These are phyloP conservation scores for Saccopteryx leptura DNA, from an alignment of 2,113 vertebrate genomes.

Conservation along the genomic window DNA sequence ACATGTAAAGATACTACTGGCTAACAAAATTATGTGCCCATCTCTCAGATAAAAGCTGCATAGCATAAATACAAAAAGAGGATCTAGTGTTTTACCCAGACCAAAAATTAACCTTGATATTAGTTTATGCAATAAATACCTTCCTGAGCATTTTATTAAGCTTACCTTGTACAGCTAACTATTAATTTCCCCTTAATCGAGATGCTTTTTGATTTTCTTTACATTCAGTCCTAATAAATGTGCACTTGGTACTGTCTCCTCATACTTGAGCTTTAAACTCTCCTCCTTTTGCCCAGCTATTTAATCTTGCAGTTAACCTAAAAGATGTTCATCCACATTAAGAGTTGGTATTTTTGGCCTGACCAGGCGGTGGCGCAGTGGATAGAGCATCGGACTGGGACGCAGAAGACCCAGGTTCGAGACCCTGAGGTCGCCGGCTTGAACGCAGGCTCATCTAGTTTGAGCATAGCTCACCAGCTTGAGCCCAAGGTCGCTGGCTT, in stretches of 20 bases:
- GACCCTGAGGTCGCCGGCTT: too few relatives aligned
- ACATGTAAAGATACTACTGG: background rate
- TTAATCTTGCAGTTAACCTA: background rate
- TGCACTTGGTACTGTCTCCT: background rate
- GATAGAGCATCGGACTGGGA: too few relatives aligned
- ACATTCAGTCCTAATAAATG: background rate
- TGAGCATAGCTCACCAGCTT: too few relatives aligned
- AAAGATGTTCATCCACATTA: background rate
- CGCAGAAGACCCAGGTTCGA: too few relatives aligned
- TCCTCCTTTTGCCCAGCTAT: background rate
- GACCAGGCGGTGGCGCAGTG: too few relatives aligned
- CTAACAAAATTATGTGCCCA: background rate
- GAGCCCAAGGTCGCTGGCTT: too few relatives aligned
- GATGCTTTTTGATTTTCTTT: background rate
- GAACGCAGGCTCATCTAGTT: too few relatives aligned
- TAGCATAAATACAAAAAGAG: background rate
- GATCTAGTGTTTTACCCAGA: background rate
- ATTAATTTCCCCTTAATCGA: conserved; percentile 11
- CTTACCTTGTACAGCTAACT: background rate
- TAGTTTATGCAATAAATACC: background rate
- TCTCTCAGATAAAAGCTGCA: background rate
- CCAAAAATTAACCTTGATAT: background rate
- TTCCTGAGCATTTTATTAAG: background rate
- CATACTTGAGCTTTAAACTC: background rate
- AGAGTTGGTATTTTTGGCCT: background rate